Percentiles rank a stretch among this genome's conserved stretches.
Evolutionary conservation across 2,888 invertebrate species (phyloP).

Genomic region (Myopa testacea): DNA sequence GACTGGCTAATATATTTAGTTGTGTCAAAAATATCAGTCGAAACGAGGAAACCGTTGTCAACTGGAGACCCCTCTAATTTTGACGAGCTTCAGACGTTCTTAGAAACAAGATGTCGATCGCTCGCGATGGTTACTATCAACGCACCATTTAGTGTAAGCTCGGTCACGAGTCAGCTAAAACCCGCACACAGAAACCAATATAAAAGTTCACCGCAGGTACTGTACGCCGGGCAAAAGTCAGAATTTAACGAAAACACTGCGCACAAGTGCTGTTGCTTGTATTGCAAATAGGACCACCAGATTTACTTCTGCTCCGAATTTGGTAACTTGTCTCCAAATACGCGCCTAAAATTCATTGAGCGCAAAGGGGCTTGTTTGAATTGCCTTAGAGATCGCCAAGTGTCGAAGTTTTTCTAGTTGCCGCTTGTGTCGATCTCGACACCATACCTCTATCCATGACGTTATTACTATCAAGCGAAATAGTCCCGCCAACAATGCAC

Average conservation of each 20-base stretch:
- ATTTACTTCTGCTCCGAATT: background rate
- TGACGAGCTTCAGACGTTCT: slow-evolving; percentile 3
- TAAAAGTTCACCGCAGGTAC: slow-evolving; percentile 8
- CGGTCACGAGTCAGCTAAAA: too few species aligned
- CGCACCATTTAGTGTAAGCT: background rate
- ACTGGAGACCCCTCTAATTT: background rate
- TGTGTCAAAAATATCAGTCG: background rate
- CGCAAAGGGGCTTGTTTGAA: background rate
- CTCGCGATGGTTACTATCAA: background rate
- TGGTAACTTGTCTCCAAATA: background rate
- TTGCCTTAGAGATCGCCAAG: background rate
- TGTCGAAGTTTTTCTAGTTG: slow-evolving; percentile 6
- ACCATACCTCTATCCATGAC: background rate
- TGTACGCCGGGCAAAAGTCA: background rate
- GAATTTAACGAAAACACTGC: background rate
- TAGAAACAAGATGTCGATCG: too few species aligned
- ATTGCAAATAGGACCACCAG: background rate
- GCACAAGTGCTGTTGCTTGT: background rate
- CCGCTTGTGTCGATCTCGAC: background rate
- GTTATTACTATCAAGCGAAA: slow-evolving; percentile 11
- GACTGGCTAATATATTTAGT: background rate
- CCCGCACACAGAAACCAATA: slow-evolving; percentile 19
- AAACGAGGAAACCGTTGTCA: background rate
- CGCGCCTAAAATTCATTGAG: background rate
- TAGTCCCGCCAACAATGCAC: background rate